Conservation (phyloP, 2,113 vertebrate genomes). For the Mobula birostris region DNA sequence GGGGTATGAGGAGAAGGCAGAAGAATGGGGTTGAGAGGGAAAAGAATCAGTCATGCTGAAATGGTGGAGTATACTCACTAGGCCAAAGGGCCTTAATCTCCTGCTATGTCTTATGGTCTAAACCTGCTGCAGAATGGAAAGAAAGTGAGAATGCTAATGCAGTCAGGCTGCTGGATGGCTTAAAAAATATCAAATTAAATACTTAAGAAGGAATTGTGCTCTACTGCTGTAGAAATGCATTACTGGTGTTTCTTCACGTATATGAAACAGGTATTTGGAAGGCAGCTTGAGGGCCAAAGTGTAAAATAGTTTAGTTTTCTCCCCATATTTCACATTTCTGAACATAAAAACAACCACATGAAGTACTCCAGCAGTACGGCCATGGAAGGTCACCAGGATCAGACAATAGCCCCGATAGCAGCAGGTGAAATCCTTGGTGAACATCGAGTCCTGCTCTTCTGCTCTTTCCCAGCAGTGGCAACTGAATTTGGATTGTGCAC, state of each 20-base stretch:
- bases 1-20: too few relatives aligned
- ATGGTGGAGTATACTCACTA: too few relatives aligned
- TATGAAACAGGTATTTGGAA: not conserved
- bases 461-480: not conserved
- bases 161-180: not conserved
- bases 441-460: not conserved
- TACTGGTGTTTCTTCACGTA: not conserved
- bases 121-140: not conserved
- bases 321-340: not conserved
- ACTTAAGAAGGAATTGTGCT: not conserved
- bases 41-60: too few relatives aligned
- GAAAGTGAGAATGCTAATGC: not conserved
- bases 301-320: not conserved
- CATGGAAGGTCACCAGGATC: not conserved
- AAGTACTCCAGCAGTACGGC: not conserved
- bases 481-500: too few relatives aligned
- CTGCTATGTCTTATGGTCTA: too few relatives aligned
- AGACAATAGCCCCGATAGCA: not conserved
- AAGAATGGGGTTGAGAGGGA: too few relatives aligned
- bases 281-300: not conserved
- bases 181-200: not conserved
- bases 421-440: not conserved
- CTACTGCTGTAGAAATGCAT: not conserved
- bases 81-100: too few relatives aligned
- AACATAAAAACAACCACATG: not conserved